Conservation (phyloP, 2,888 invertebrate species). For the Aphidoletes aphidimyza region DNA sequence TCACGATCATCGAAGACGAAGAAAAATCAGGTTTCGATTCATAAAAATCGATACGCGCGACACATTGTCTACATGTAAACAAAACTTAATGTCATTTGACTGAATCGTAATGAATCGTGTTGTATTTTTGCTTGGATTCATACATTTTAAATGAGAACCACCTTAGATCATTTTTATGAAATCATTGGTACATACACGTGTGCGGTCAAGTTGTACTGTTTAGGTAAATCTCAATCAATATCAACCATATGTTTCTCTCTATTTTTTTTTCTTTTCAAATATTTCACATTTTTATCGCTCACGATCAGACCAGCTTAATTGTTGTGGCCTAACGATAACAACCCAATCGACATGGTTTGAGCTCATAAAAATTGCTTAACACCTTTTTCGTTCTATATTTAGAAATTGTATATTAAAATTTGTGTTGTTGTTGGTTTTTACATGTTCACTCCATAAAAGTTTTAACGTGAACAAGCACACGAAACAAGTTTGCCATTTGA, state of each 20-base stretch:
- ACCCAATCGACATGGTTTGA: not conserved
- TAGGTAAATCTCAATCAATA: too few species aligned
- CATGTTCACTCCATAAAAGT: not conserved
- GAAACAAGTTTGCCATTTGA: constrained; percentile 8
- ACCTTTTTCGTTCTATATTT: constrained; percentile 25
- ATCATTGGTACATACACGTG: too few species aligned
- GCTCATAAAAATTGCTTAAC: not conserved
- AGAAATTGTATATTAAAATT: not conserved
- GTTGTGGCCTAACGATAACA: not conserved
- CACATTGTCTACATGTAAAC: not conserved
- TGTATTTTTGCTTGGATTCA: too few species aligned
- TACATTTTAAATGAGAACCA: too few species aligned
- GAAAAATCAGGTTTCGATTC: too few species aligned
- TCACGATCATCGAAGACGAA: too few species aligned
- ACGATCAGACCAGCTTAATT: constrained; percentile 2
- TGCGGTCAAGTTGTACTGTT: too few species aligned
- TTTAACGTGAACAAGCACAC: not conserved
- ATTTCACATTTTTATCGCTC: not conserved
- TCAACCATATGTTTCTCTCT: too few species aligned
- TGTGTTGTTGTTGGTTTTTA: too few species aligned
- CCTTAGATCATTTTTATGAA: too few species aligned
- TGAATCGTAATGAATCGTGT: too few species aligned
- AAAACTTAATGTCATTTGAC: not conserved
- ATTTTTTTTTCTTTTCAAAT: too few species aligned
- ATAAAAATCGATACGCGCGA: not conserved